phyloP scores from a whole-genome alignment of 2,113 vertebrate species.

The Cathartes aura region DNA sequence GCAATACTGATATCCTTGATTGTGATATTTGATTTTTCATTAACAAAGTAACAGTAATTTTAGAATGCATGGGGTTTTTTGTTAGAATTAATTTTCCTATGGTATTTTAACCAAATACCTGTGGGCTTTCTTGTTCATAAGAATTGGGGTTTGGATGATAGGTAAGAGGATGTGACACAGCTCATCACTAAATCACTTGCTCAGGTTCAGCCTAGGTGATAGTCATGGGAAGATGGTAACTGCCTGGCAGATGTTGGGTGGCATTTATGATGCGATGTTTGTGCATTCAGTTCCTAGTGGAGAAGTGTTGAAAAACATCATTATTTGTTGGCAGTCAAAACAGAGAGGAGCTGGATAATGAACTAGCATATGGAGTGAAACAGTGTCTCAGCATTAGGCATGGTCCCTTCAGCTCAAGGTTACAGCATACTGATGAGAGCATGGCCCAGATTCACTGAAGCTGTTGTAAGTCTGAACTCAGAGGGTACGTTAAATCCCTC shows the following conservation, averaged over 20 bases:
- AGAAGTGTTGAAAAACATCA: slow-evolving; percentile 66
- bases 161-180: slow-evolving; percentile 13
- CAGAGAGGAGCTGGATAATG: slow-evolving; percentile 55
- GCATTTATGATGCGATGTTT: slow-evolving; percentile 66
- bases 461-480: background rate
- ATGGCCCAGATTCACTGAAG: background rate
- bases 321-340: slow-evolving; percentile 71
- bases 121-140: background rate
- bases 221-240: slow-evolving; percentile 49
- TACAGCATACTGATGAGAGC: background rate
- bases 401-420: slow-evolving; percentile 35
- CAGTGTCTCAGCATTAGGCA: slow-evolving; percentile 12
- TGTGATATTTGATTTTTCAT: background rate
- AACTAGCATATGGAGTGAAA: slow-evolving; percentile 57
- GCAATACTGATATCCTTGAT: background rate
- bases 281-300: slow-evolving; percentile 63
- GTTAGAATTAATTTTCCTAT: background rate
- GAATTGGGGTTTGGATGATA: background rate
- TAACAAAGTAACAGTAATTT: background rate
- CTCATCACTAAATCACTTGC: slow-evolving; percentile 46
- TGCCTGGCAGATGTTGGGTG: slow-evolving; percentile 65
- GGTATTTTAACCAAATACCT: background rate
- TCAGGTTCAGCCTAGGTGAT: slow-evolving; percentile 44
- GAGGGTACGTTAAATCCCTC: background rate
- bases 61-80: background rate